Evolutionary conservation across 1,140 invertebrate genomes (phyloP).

Genomic region (Ericerus pela): DNA sequence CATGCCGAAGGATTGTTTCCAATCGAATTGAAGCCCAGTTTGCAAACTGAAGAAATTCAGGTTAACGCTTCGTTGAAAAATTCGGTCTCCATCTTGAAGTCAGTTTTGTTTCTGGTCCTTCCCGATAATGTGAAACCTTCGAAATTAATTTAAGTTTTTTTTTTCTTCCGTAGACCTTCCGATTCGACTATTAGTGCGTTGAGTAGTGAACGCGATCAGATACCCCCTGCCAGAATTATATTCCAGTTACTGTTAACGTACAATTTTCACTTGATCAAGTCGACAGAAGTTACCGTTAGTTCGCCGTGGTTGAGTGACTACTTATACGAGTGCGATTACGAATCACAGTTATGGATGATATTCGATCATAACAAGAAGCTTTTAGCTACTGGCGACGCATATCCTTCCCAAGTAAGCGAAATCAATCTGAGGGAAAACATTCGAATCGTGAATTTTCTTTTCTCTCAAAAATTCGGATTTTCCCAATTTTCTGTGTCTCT

Average conservation of each 20-base stretch:
- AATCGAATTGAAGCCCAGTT: conserved; percentile 47
- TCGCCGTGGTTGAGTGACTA: conserved; percentile 65
- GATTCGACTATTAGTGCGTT: conserved; percentile 65
- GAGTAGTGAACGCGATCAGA: conserved; percentile 52
- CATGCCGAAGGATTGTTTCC: conserved; percentile 60
- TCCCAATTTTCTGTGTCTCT: neutral
- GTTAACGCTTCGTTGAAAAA: conserved; percentile 61
- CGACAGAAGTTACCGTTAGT: conserved; percentile 65
- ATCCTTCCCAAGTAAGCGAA: conserved; percentile 37
- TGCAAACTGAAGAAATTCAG: conserved; percentile 64
- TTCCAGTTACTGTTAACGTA: conserved; percentile 80
- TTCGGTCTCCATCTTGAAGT: conserved; percentile 62
- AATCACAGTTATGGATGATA: conserved; percentile 91
- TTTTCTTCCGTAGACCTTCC: conserved; percentile 43
- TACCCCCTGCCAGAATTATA: conserved; percentile 72
- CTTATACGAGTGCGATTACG: conserved; percentile 87
- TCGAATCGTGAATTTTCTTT: neutral
- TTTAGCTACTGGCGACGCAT: conserved; percentile 73
- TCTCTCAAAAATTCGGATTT: neutral
- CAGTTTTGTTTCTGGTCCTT: conserved; percentile 17
- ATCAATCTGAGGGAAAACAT: neutral
- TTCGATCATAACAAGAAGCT: conserved; percentile 86
- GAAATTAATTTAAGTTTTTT: conserved; percentile 14
- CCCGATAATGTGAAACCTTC: neutral
- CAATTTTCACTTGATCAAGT: conserved; percentile 64